Evolutionary conservation across 1,140 invertebrate species (phyloP).

Genomic region (Agrypnia vestita): DNA sequence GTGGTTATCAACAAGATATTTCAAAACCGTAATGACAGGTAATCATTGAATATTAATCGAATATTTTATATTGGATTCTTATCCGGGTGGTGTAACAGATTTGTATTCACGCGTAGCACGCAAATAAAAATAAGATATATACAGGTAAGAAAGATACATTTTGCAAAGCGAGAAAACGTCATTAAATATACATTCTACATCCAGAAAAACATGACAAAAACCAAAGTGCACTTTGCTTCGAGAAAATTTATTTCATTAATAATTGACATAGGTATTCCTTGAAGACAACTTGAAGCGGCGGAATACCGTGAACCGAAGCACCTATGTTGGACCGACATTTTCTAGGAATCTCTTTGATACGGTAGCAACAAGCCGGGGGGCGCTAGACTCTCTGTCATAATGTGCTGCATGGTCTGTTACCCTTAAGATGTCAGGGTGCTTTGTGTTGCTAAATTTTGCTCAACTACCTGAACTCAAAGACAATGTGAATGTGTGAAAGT

Average conservation of each 20-base stretch:
- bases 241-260: conserved; percentile 23
- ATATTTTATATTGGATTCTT: no score
- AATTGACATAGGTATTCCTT: conserved; percentile 12
- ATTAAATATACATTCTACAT: conserved; percentile 23
- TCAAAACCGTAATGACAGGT: no score
- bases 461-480: conserved; percentile 34
- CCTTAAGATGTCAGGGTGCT: conserved; percentile 54
- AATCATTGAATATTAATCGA: no score
- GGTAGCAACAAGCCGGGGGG: neutral
- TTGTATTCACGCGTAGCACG: no score
- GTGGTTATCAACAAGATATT: no score
- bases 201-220: conserved; percentile 17
- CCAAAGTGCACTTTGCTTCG: conserved; percentile 12
- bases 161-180: conserved; percentile 25
- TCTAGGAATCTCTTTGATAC: conserved; percentile 32
- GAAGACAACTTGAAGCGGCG: neutral
- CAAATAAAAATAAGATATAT: no score
- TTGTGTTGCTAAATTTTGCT: conserved; percentile 39
- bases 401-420: conserved; percentile 50
- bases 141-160: no score
- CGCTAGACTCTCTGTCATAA: conserved; percentile 50
- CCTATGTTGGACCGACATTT: neutral
- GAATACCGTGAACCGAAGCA: neutral
- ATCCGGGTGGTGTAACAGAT: no score
- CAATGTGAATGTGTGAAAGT: conserved; percentile 44